phyloP scores from a whole-genome alignment of 1,140 invertebrate genomes.

The Homarus americanus region DNA sequence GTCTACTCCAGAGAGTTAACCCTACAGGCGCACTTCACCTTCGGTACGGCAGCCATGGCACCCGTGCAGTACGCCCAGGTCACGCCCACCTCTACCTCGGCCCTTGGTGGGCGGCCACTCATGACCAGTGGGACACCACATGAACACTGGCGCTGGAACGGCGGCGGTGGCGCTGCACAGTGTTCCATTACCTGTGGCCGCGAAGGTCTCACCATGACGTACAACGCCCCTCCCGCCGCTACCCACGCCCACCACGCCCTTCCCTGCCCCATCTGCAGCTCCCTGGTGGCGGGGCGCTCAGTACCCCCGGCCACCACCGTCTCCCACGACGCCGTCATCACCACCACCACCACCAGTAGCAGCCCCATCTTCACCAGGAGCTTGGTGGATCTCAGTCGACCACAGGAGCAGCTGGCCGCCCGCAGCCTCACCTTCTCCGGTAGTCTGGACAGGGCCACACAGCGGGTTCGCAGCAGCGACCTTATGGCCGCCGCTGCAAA shows the following conservation, averaged over 20 bases:
- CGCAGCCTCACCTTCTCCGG: constrained; percentile 63
- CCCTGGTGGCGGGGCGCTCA: background rate
- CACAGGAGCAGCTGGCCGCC: constrained; percentile 17
- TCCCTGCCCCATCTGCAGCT: background rate
- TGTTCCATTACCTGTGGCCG: constrained; percentile 61
- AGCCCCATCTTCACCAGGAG: constrained; percentile 1
- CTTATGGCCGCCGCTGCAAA: constrained; percentile 80
- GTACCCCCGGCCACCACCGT: background rate
- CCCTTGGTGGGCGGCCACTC: background rate
- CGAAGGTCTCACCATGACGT: constrained; percentile 58
- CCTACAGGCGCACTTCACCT: constrained; percentile 64
- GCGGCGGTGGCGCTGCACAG: constrained; percentile 11
- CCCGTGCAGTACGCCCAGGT: constrained; percentile 56
- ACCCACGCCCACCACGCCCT: background rate
- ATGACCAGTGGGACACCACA: constrained; percentile 5
- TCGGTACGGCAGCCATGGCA: constrained; percentile 38
- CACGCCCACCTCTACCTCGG: constrained; percentile 45
- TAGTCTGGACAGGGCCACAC: constrained; percentile 31
- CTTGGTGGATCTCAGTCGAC: constrained; percentile 33
- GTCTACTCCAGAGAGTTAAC: constrained; percentile 63
- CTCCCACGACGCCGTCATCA: background rate
- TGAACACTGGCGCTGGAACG: constrained; percentile 58
- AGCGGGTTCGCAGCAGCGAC: constrained; percentile 76
- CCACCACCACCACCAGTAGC: background rate
- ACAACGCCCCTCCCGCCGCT: constrained; percentile 32